phyloP scores from a whole-genome alignment of 2,888 invertebrate species.

The Dioctria rufipes region DNA sequence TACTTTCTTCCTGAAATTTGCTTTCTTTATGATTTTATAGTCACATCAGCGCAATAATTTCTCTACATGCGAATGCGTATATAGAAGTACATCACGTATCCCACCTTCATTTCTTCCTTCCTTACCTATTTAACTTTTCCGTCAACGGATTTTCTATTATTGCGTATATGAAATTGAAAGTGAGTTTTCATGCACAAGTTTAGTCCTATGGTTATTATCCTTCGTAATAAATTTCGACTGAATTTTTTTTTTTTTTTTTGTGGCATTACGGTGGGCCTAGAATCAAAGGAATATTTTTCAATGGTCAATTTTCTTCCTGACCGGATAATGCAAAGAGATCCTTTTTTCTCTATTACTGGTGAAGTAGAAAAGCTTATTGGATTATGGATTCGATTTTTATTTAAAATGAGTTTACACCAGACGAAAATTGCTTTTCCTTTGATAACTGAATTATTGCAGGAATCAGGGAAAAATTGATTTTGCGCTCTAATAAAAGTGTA shows the following conservation, averaged over 20 bases:
- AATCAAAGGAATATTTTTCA: slow-evolving; percentile 21
- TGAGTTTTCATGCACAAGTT: slow-evolving; percentile 11
- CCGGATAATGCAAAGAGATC: slow-evolving; percentile 38
- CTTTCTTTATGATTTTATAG: no score
- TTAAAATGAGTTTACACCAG: slow-evolving; percentile 15
- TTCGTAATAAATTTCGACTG: slow-evolving; percentile 17
- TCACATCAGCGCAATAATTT: not conserved
- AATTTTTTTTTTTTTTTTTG: not conserved
- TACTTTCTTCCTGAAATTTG: not conserved
- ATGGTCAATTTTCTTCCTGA: slow-evolving; percentile 50
- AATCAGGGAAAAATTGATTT: slow-evolving; percentile 38
- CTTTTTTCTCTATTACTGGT: not conserved
- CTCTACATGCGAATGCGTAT: no score
- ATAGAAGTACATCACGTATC: no score
- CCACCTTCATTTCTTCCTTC: not conserved
- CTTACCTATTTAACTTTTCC: slow-evolving; percentile 24
- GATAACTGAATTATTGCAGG: slow-evolving; percentile 18
- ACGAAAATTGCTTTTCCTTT: slow-evolving; percentile 26
- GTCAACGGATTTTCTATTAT: slow-evolving; percentile 27
- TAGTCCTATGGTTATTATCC: not conserved
- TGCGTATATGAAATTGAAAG: slow-evolving; percentile 27
- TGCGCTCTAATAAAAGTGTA: not conserved
- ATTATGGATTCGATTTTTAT: slow-evolving; percentile 34
- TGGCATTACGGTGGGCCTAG: slow-evolving; percentile 8
- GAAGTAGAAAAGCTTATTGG: slow-evolving; percentile 13